Percentiles rank a stretch among this genome's conserved stretches.
Evolutionary conservation across 2,113 vertebrate genomes (phyloP).

Genomic region (Piaya cayana): DNA sequence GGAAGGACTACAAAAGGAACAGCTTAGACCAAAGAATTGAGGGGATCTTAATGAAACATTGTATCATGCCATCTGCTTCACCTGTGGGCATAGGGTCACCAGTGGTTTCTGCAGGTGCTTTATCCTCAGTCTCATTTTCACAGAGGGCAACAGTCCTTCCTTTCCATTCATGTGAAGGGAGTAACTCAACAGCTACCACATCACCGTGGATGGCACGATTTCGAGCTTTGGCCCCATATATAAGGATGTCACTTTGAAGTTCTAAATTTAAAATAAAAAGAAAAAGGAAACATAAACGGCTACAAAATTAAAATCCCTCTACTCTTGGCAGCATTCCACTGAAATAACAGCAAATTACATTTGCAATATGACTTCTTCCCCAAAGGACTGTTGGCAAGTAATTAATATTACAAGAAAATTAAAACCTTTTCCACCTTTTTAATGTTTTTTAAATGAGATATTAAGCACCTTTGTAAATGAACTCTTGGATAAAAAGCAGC

Average conservation of each 20-base stretch:
- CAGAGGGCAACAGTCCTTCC: constrained; percentile 83
- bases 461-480: not conserved
- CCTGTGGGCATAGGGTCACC: constrained; percentile 90
- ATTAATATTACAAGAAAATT: not conserved
- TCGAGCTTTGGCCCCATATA: constrained; percentile 85
- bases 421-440: not conserved
- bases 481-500: not conserved
- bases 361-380: not conserved
- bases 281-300: not conserved
- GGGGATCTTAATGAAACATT: not conserved
- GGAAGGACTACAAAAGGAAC: not conserved
- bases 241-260: constrained; percentile 81
- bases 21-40: not conserved
- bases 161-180: constrained; percentile 87
- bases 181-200: constrained; percentile 85
- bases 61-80: constrained; percentile 1
- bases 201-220: constrained; percentile 92
- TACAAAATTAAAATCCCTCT: not conserved
- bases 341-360: not conserved
- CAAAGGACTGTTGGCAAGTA: not conserved
- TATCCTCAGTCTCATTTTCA: constrained; percentile 84
- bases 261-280: constrained; percentile 67
- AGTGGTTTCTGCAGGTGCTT: constrained; percentile 71
- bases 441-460: not conserved
- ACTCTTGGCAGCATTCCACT: not conserved